Base-by-base conservation (phyloP, 1,140 invertebrate species). In the Hyposmocoma kahamanoa region DNA sequence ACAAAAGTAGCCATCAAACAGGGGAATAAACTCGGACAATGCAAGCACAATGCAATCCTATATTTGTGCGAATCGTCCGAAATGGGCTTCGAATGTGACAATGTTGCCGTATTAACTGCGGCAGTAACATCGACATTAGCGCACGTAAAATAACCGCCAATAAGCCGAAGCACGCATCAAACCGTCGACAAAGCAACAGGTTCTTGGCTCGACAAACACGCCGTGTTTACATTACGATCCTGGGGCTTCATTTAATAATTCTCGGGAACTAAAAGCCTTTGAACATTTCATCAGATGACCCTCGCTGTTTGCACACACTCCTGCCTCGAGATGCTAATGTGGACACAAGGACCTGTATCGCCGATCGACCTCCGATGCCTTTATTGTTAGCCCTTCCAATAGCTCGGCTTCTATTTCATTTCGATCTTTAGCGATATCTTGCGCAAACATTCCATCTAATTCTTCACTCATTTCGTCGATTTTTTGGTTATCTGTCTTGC, bases 221-320 rank as follows among this genome's bases (percentile, higher is more conserved):
- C 62, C 42, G 36, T 84, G 81, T 84, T 84, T 84, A 72, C 78
- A 84, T 84, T 84, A 84, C 77, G 72, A 84, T 84, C 81, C 81
- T 84, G 81, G 71, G 67, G 67, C 77, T 81, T 84, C 80, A 82
- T 84, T 84, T 81, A 84, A 84, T 84, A 84, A 84, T 84, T 82
- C 81, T 82, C 78, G 78, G 81, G 81, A 84, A 82, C 78, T 84
- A 84, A 84, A 84, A 84, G 81, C 76, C 81, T 84, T 84, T 81
- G 80, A 82, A 84, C 81, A 84, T 84, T 81, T 83, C 81, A 84
- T 84, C 81, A 81, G 81, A 79, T 84, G 81, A 82, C 81, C 81
- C 81, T 79, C 66, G 63, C 51, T 84, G 81, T 84, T 84, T 84
- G 78, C 81, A 82, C 77, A 80, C 70, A 81, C 78, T 82, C 73